Evolutionary conservation across 1,140 invertebrate species (phyloP).

Genomic region (Chrysoperla carnea): DNA sequence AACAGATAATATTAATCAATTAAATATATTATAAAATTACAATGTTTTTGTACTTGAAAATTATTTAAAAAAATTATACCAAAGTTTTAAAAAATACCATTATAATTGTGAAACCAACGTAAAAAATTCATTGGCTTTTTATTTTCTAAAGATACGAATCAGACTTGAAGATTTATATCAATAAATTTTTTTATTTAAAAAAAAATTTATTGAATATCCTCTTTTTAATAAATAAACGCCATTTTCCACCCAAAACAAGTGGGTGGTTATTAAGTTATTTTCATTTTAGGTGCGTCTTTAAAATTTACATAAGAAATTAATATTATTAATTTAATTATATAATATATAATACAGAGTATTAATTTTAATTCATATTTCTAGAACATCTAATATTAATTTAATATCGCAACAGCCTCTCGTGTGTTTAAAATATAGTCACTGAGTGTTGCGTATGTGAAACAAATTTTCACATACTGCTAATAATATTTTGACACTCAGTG

Average conservation of each 20-base stretch:
- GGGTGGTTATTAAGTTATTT: too few species aligned
- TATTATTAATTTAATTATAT: too few species aligned
- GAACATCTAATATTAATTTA: slow-evolving; percentile 18
- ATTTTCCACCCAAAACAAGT: slow-evolving; percentile 9
- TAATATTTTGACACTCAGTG: slow-evolving; percentile 7
- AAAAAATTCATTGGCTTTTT: too few species aligned
- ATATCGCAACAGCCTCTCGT: slow-evolving; percentile 23
- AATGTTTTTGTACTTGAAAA: slow-evolving; percentile 2
- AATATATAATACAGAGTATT: slow-evolving; percentile 2
- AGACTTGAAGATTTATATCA: too few species aligned
- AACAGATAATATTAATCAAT: slow-evolving; percentile 1
- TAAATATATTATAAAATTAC: not conserved
- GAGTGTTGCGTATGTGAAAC: not conserved
- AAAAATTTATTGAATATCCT: too few species aligned
- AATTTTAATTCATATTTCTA: slow-evolving; percentile 4
- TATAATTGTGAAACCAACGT: too few species aligned
- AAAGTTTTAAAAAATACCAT: not conserved
- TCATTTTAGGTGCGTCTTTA: not conserved
- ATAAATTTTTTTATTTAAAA: too few species aligned
- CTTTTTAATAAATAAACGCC: not conserved
- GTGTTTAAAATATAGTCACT: slow-evolving; percentile 13
- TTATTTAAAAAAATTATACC: not conserved
- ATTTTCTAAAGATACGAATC: too few species aligned
- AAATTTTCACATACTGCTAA: too few species aligned
- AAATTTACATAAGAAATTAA: not conserved